phyloP scores from a whole-genome alignment of 2,888 invertebrate species.

The Sarcophaga rosellei region DNA sequence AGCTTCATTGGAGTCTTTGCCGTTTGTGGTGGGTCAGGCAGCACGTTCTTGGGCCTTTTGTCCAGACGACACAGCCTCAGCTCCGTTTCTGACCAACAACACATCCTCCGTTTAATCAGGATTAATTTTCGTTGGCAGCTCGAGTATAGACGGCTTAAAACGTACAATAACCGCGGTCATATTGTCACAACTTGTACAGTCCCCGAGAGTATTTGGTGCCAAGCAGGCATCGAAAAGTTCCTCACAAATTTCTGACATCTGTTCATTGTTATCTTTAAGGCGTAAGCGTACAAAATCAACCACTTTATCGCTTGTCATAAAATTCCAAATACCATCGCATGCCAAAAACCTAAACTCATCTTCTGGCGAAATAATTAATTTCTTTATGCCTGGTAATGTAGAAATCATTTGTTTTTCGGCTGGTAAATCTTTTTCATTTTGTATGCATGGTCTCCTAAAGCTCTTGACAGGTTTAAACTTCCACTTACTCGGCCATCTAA shows the following conservation, averaged over 20 bases:
- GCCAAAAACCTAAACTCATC: constrained; percentile 97
- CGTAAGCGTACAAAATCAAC: constrained; percentile 92
- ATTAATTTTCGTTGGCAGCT: constrained; percentile 76
- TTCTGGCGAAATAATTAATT: constrained; percentile 87
- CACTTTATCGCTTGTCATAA: constrained; percentile 97
- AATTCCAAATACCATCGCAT: constrained; percentile 99
- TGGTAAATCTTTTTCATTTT: constrained; percentile 88
- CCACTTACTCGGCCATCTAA: constrained; percentile 97
- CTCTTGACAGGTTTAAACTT: constrained; percentile 97
- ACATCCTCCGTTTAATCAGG: constrained; percentile 75
- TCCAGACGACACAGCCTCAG: constrained; percentile 64
- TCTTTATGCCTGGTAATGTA: constrained; percentile 94
- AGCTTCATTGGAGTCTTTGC: constrained; percentile 74
- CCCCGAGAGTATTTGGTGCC: constrained; percentile 95
- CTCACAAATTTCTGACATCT: constrained; percentile 94
- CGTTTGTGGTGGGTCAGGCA: constrained; percentile 75
- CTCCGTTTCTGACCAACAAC: constrained; percentile 68
- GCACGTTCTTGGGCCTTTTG: constrained; percentile 75
- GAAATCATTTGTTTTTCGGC: constrained; percentile 98
- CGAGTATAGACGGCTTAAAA: constrained; percentile 83
- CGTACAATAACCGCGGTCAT: constrained; percentile 98
- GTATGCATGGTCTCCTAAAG: constrained; percentile 98
- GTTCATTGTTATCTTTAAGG: constrained; percentile 85
- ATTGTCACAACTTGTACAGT: constrained; percentile 99
- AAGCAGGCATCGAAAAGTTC: constrained; percentile 98